Evolutionary conservation across 2,113 vertebrate genomes (phyloP).

Genomic region (Tursiops truncatus): DNA sequence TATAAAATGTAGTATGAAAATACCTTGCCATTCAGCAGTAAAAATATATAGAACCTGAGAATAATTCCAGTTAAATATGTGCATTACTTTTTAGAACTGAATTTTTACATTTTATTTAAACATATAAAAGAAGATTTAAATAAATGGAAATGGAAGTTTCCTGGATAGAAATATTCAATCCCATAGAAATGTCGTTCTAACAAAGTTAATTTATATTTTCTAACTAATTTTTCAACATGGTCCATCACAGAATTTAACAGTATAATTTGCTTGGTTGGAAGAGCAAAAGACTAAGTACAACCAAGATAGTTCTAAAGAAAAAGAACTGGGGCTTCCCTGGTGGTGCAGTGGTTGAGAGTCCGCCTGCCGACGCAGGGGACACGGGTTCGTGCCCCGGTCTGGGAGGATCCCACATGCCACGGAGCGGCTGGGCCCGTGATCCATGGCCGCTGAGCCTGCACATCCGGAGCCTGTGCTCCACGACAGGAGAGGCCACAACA

Average conservation of each 20-base stretch:
- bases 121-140: background rate
- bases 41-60: background rate
- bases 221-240: background rate
- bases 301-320: background rate
- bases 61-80: background rate
- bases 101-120: background rate
- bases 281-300: background rate
- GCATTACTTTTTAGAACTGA: background rate
- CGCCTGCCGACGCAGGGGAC: no score
- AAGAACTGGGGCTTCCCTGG: background rate
- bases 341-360: no score
- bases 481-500: no score
- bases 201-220: background rate
- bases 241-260: background rate
- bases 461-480: no score
- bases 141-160: background rate
- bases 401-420: no score
- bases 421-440: no score
- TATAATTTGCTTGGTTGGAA: background rate
- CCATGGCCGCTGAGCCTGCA: no score
- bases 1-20: background rate
- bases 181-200: background rate
- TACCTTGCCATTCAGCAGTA: background rate
- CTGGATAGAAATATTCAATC: background rate
- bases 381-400: no score